Conservation (phyloP, 2,888 invertebrate genomes). For the Hirtodrosophila trivittata region DNA sequence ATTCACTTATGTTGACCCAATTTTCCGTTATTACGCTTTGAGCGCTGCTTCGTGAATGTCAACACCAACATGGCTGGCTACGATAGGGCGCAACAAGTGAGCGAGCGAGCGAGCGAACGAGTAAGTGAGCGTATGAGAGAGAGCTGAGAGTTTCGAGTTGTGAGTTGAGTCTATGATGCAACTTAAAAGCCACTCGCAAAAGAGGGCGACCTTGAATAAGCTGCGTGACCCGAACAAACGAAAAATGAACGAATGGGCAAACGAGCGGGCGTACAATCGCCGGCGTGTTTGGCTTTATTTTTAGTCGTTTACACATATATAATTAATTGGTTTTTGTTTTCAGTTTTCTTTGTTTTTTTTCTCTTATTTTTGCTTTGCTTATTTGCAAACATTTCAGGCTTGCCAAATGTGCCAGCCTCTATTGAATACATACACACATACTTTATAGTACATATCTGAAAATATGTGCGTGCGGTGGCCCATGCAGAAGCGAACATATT, state of each 20-base stretch:
- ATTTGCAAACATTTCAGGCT: slow-evolving; percentile 62
- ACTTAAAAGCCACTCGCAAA: slow-evolving; percentile 58
- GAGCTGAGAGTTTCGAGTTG: slow-evolving; percentile 1
- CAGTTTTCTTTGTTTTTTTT: slow-evolving; percentile 31
- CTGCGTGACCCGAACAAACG: slow-evolving; percentile 59
- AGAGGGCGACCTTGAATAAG: slow-evolving; percentile 82
- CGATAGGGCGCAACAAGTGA: slow-evolving; percentile 48
- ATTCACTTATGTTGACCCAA: slow-evolving; percentile 70
- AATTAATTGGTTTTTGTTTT: slow-evolving; percentile 48
- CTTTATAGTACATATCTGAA: slow-evolving; percentile 2
- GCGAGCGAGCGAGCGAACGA: slow-evolving; percentile 44
- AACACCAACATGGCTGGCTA: slow-evolving; percentile 57
- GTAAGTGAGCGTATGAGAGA: slow-evolving; percentile 25
- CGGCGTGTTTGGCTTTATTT: slow-evolving; percentile 65
- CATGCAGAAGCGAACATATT: too few relatives aligned
- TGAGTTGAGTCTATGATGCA: slow-evolving; percentile 57
- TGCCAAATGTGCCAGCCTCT: slow-evolving; percentile 52
- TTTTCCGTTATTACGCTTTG: slow-evolving; percentile 58
- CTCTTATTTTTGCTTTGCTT: slow-evolving; percentile 44
- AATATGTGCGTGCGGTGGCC: too few relatives aligned
- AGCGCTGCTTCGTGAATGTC: slow-evolving; percentile 71
- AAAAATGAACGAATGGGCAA: slow-evolving; percentile 15
- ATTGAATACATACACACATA: slow-evolving; percentile 10
- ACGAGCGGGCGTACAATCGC: slow-evolving; percentile 26
- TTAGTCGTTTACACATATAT: slow-evolving; percentile 52